Base-by-base conservation (phyloP, 2,113 vertebrate species). In the Crocuta crocuta region DNA sequence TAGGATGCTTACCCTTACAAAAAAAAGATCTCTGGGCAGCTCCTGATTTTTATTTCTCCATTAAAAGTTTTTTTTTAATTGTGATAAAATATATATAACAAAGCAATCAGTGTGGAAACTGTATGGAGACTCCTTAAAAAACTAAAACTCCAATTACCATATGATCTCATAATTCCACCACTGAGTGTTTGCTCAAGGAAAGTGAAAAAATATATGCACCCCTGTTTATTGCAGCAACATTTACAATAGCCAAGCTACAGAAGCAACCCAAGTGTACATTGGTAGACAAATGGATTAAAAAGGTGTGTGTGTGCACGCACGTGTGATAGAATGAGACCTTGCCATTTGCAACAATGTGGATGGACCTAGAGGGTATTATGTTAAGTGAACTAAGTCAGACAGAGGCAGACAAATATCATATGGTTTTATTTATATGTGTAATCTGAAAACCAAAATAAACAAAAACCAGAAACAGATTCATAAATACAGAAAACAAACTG, bases 1-100 rank as follows among this genome's bases (percentile, higher is more conserved):
- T 23, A 94, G 71, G 79, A 53, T 96, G 28, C 43, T 93, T 93
- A 48, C 7, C 50, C 63, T 97, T 87, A 39, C 11, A 65, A 19
- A 55, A 50, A 85, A 93, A 85, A 79, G 28, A 78, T 86, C 83
- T 89, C 70, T 63, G 70, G 65, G 39, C 90, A 82, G 10, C 13
- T n/a, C 28, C 28, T 94, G 45, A 33, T 71, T 90, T 90, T 76
- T 80, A 70, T 61, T 82, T 33, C 50, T 58, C 12, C 39, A 48
- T 55, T 92, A 66, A 89, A 35, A 71, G 73, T 39, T 58, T 48
- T 43, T 35, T 61, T 66, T 58, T 76, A 79, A 91, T 89, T 81
- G 28, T 94, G 6, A 61, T 93, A 90, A 92, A 74, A 24, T 92
- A 39, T 73, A 58, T 26, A 48, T 48, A 76, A 76, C 73, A 71